Evolutionary conservation across 2,797 vertebrate species (phyloP), one percentile per base, ranked within the genome.

Genomic region (Sebastiscus albofasciatus): DNA sequence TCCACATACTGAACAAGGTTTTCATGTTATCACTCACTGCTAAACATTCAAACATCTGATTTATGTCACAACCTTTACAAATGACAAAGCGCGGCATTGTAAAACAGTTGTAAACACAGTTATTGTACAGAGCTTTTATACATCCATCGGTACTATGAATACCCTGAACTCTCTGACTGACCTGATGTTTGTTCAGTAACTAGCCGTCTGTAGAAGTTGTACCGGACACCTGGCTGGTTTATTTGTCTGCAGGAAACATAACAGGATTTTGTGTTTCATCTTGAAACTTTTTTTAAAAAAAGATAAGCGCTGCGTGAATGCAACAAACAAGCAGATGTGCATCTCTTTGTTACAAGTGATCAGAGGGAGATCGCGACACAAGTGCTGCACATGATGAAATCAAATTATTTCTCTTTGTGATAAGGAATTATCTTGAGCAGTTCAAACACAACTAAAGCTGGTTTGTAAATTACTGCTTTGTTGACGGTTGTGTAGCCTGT

Each of bases 251-350:
- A 14, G 29, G 52, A 79, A 81, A 75, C 31, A 49, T n/a, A 81
- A 82, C 69, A 83, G 42, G 75, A 29, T 78, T 88, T 79, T 87
- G n/a, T 81, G 67, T 42, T 52, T 66, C 10, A 27, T 60, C 33
- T 52, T 6, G 1, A 16, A 55, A 16, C 11, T n/a, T n/a, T 26
- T 11, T 13, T 5, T 5, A 10, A n/a, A 11, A 22, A 67, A 58
- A 71, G 8, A 55, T 61, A 11, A 58, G 5, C n/a, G 0, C 8
- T 49, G 18, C 18, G 8, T 54, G 34, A 64, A 73, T 54, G 22
- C 33, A 66, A 52, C 22, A 20, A 69, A 58, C 22, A 12, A 2
- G 20, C 26, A 62, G 12, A 34, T 13, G 2, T 55, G 12, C 0
- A 24, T 76, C 52, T 72, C 8, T 16, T 60, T 77, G 55, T 49